Conservation (phyloP, 2,113 vertebrate genomes). For the Ophiodon elongatus region DNA sequence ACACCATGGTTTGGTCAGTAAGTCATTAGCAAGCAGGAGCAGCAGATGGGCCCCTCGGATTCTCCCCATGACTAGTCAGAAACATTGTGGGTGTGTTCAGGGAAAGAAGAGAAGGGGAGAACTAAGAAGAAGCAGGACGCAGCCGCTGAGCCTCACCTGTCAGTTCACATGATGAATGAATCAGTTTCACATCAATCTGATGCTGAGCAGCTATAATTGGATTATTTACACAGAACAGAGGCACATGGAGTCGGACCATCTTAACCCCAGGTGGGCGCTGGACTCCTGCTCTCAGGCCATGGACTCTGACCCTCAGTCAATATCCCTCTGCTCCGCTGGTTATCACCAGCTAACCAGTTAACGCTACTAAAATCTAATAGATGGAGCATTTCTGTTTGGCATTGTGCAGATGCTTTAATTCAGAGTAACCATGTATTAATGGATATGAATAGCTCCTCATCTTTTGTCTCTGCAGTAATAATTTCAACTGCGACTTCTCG, state of each 20-base stretch:
- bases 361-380: conserved; percentile 15
- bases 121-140: conserved; percentile 36
- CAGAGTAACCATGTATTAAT: not conserved
- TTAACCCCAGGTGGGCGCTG: conserved; percentile 69
- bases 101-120: conserved; percentile 17
- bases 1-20: conserved; percentile 13
- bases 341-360: conserved; percentile 58
- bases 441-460: not conserved
- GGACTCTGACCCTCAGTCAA: conserved; percentile 70
- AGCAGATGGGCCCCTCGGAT: conserved; percentile 49
- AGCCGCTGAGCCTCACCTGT: conserved; percentile 59
- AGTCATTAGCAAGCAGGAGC: conserved; percentile 26
- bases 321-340: conserved; percentile 56
- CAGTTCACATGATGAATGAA: conserved; percentile 84
- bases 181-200: conserved; percentile 83
- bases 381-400: not conserved
- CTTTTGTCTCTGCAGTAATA: not conserved
- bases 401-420: not conserved
- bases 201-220: conserved; percentile 80
- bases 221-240: conserved; percentile 82
- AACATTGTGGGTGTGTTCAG: conserved; percentile 57
- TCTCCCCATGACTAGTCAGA: conserved; percentile 49
- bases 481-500: not conserved
- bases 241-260: conserved; percentile 72
- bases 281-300: conserved; percentile 63